A percentile compares a stretch with the other conserved stretches of the same genome.
These are phyloP conservation scores for Drosophila micromelanica DNA, from an alignment of 1,140 invertebrate genomes.

Conservation along the genomic window DNA sequence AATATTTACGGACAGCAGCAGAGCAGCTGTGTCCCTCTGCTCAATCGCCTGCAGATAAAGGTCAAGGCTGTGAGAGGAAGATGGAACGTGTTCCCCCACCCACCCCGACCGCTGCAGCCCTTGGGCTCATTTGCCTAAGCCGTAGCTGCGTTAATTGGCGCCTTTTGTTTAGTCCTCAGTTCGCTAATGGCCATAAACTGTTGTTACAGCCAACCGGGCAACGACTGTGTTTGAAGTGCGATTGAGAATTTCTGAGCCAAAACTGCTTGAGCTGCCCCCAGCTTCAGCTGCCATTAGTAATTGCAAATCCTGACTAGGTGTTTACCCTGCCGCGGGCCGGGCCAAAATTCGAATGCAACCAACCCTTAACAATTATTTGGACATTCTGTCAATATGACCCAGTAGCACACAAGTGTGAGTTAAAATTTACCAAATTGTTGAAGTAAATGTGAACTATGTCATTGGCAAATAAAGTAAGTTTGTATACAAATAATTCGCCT, in stretches of 20 bases:
- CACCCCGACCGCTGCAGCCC: not conserved
- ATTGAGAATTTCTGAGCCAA: conserved; percentile 69
- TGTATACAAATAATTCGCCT: not conserved
- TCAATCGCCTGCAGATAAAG: conserved; percentile 69
- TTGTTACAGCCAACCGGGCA: conserved; percentile 35
- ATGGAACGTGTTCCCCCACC: conserved; percentile 10
- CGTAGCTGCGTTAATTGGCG: conserved; percentile 74
- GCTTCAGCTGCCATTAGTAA: conserved; percentile 32
- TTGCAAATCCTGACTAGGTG: conserved; percentile 48
- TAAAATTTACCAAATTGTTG: too few relatives aligned
- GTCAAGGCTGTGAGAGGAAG: conserved; percentile 66
- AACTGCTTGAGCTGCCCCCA: not conserved
- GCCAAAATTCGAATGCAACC: conserved; percentile 5
- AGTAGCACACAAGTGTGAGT: not conserved
- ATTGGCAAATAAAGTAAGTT: not conserved
- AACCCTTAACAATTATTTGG: conserved; percentile 29
- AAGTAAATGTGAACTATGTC: not conserved
- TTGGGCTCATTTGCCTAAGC: conserved; percentile 56
- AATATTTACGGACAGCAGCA: conserved; percentile 66
- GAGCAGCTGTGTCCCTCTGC: not conserved
- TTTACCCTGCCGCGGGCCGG: conserved; percentile 35
- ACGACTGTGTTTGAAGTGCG: conserved; percentile 63
- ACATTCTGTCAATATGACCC: conserved; percentile 14
- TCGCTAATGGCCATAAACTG: conserved; percentile 68
- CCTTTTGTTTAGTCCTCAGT: conserved; percentile 67